Percentiles rank a stretch among this genome's conserved stretches.
Conservation (phyloP, 2,888 invertebrate genomes). For the Allacma fusca region DNA sequence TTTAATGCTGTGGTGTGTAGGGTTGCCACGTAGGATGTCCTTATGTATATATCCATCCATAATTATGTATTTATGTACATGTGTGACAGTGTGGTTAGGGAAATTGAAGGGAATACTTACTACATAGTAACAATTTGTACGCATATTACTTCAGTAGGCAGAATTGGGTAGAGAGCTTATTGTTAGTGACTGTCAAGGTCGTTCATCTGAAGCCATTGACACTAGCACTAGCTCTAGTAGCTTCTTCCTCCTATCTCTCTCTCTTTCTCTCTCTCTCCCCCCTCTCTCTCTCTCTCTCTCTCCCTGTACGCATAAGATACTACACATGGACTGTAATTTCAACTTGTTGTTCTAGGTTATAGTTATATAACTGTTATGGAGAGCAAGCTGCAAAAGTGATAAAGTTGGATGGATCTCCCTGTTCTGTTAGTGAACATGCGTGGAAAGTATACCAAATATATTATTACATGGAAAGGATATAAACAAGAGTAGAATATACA, state of each 20-base stretch:
- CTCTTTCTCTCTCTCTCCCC: conserved; percentile 28
- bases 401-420: background rate
- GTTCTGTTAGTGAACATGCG: background rate
- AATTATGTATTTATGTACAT: no score
- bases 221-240: conserved; percentile 36
- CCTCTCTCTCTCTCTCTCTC: conserved; percentile 23
- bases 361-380: conserved; percentile 6
- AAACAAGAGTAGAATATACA: no score
- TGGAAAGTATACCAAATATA: background rate
- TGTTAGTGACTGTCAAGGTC: conserved; percentile 50
- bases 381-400: background rate
- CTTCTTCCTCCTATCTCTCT: conserved; percentile 35
- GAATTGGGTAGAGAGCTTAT: background rate
- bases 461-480: no score
- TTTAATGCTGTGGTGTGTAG: no score
- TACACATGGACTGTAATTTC: background rate
- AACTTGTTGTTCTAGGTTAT: conserved; percentile 23
- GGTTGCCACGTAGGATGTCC: no score
- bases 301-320: background rate
- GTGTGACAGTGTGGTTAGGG: no score
- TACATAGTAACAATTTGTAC: no score
- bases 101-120: no score
- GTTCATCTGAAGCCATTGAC: conserved; percentile 57
- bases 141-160: no score
- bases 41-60: no score